Conservation (phyloP, 1,140 invertebrate species). For the Papilio polyxenes region DNA sequence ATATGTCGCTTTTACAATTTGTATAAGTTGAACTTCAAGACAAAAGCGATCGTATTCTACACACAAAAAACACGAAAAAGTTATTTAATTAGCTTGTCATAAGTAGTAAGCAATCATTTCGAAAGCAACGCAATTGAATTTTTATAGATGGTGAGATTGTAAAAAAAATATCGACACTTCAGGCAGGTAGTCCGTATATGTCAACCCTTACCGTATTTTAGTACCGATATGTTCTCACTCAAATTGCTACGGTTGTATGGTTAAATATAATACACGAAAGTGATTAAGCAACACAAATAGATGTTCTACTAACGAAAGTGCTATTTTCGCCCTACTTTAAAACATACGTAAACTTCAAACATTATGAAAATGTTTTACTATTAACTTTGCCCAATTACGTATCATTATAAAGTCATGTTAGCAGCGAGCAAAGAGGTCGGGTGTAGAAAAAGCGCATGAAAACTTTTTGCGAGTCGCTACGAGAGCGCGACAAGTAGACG, state of each 20-base stretch:
- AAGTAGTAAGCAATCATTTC: no score
- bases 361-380: conserved; percentile 13
- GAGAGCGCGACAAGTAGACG: conserved; percentile 55
- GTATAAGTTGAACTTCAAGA: no score
- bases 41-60: no score
- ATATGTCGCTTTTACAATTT: no score
- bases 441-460: conserved; percentile 42
- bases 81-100: no score
- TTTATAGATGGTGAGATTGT: no score
- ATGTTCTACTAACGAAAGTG: neutral
- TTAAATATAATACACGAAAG: neutral
- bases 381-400: conserved; percentile 20
- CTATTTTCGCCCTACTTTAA: neutral
- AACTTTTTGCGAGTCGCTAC: conserved; percentile 50
- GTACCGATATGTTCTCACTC: neutral
- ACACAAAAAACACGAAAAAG: no score
- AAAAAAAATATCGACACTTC: no score
- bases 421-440: conserved; percentile 8
- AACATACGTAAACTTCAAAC: neutral
- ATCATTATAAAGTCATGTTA: conserved; percentile 16
- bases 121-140: no score
- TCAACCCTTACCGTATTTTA: neutral
- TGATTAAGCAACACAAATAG: neutral
- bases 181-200: neutral
- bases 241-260: neutral